Conservation (phyloP, 37 sponge, comb jelly and placozoan genomes). For the Cliona cf. orientalis region DNA sequence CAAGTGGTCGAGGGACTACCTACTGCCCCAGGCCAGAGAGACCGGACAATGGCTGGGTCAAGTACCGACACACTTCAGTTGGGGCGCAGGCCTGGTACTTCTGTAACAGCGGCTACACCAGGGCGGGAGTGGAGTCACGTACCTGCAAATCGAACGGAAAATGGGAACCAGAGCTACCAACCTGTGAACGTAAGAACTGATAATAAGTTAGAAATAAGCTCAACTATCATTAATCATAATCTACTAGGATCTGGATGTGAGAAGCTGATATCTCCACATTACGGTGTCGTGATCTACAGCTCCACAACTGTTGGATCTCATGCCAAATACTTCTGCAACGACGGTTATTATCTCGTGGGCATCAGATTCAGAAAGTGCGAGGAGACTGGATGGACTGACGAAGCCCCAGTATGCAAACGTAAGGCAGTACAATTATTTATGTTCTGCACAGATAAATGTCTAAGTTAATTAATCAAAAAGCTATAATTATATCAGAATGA, state of each 20-base stretch:
- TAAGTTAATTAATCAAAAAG: not conserved
- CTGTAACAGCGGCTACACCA: conserved; percentile 27
- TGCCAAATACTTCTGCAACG: conserved; percentile 41
- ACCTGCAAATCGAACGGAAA: conserved; percentile 8
- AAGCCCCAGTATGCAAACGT: conserved; percentile 5
- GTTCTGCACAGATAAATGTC: not conserved
- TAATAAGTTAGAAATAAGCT: too few relatives aligned
- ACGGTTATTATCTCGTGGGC: conserved; percentile 35
- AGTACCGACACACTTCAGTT: conserved; percentile 1
- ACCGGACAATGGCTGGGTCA: conserved; percentile 35
- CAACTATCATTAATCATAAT: too few relatives aligned
- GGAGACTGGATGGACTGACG: conserved; percentile 30
- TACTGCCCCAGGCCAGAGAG: too few relatives aligned
- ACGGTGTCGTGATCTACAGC: too few relatives aligned
- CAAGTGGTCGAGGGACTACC: too few relatives aligned
- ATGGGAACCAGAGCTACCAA: conserved; percentile 35
- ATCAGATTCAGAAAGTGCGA: not conserved
- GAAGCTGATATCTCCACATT: not conserved
- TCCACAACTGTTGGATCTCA: not conserved
- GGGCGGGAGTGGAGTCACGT: conserved; percentile 22
- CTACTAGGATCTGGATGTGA: not conserved
- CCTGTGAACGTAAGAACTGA: conserved; percentile 41
- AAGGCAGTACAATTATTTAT: not conserved
- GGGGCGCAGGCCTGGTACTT: conserved; percentile 31
- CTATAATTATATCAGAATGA: too few relatives aligned